These are phyloP conservation scores for Vicugna pacos DNA, from an alignment of 2,113 vertebrate genomes.

Conservation along the genomic window DNA sequence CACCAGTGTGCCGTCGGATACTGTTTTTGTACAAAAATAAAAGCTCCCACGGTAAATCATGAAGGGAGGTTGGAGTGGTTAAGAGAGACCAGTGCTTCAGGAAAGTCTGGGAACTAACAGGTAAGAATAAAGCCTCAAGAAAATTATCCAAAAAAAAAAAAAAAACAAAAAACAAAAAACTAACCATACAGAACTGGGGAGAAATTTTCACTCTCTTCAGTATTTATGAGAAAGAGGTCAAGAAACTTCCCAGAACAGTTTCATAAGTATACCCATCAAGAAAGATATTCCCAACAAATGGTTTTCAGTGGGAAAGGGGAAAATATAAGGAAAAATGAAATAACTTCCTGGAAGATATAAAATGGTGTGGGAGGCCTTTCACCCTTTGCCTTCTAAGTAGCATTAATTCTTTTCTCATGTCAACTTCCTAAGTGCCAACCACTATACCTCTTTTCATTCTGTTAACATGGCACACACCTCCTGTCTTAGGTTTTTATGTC, in stretches of 20 bases:
- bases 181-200: background rate
- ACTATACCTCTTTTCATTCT: background rate
- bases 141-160: background rate
- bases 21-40: background rate
- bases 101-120: background rate
- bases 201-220: background rate
- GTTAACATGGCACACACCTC: background rate
- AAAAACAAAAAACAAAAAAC: background rate
- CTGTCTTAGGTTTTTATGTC: background rate
- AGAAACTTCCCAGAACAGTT: background rate
- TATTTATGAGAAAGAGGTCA: background rate
- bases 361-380: rapidly evolving
- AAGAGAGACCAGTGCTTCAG: background rate
- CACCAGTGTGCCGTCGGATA: background rate
- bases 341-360: background rate
- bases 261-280: background rate
- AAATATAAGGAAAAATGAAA: background rate
- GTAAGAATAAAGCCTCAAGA: background rate
- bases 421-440: background rate
- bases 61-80: background rate
- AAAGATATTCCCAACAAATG: background rate
- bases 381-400: background rate
- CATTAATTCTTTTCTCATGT: background rate
- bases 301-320: background rate
- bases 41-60: background rate